Conservation (phyloP, 2,888 invertebrate genomes). For the Phrixothrix hirtus region DNA sequence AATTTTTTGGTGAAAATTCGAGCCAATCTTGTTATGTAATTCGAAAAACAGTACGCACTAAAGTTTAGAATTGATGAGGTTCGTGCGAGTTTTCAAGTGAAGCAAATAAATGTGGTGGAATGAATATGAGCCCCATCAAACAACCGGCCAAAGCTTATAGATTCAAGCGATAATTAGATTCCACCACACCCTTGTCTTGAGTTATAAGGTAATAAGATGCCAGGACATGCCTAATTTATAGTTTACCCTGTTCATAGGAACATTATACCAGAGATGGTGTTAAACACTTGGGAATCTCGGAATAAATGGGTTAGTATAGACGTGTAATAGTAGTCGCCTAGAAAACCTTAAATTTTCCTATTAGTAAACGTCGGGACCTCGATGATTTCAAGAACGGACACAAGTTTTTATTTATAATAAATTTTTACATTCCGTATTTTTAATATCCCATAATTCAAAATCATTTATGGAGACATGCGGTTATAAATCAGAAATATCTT, state of each 20-base stretch:
- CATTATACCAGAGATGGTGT: constrained; percentile 35
- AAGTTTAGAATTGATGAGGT: neutral
- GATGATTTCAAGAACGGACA: no score
- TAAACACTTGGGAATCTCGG: constrained; percentile 30
- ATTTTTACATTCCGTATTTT: constrained; percentile 8
- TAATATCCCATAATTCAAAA: constrained; percentile 17
- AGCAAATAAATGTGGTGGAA: constrained; percentile 29
- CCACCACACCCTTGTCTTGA: constrained; percentile 56
- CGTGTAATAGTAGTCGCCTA: no score
- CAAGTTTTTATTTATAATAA: no score
- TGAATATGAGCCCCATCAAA: constrained; percentile 34
- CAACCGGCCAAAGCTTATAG: constrained; percentile 46
- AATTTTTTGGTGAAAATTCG: no score
- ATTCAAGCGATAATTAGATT: constrained; percentile 55
- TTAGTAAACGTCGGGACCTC: no score
- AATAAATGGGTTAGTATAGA: constrained; percentile 14
- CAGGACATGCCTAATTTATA: constrained; percentile 55
- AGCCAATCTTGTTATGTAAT: no score
- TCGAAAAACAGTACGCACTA: no score
- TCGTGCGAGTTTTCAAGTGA: neutral
- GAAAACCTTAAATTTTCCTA: no score
- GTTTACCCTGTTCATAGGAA: constrained; percentile 46
- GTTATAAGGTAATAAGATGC: constrained; percentile 57
- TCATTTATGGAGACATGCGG: constrained; percentile 11
- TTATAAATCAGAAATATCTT: constrained; percentile 29